Evolutionary conservation across 2,113 vertebrate species (phyloP), one percentile per base, ranked within the genome.

Genomic region (Oryzias javanicus): DNA sequence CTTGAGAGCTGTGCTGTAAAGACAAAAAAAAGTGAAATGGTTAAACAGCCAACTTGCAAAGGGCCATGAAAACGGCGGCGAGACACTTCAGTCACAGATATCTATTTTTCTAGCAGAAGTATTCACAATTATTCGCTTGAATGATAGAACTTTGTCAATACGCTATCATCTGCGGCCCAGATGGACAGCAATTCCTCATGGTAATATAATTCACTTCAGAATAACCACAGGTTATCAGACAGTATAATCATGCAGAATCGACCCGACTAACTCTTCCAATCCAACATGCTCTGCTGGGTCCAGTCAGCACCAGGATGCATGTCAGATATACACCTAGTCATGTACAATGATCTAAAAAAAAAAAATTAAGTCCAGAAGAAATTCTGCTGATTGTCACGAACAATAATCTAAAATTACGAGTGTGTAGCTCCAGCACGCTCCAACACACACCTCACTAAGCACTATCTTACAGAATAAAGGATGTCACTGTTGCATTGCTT

Each of bases 171-270:
- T 49, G 47, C 20, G 69, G 40, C 51, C 51, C 59, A 3, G 16
- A 60, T 16, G 7, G 72, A 77, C 70, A 69, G 71, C 40, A 56
- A 78, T 74, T 76, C 74, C 59, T 70, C 79, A 55, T 60, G 55
- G 63, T 74, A 73, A 84, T 79, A 63, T 67, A 6, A 68, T 42
- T 22, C 70, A 55, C 27, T 72, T 57, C 18, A 42, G 66, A 76
- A 74, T 80, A 81, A 88, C 86, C 74, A 76, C 69, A 81, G 74
- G 71, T 70, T 81, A 82, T 83, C 60, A 67, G 45, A 71, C 58
- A 35, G 41, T 16, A 51, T 74, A 74, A 81, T 78, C 56, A 42
- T 5, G 40, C 49, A 41, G 42, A 55, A 76, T 74, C 52, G 42
- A 78, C 76, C 54, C 60, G 52, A 60, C 76, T 57, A 57, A 67